Conservation (phyloP, 92 coral and sea anemone genomes). For the Umimayanthus chanpuru region DNA sequence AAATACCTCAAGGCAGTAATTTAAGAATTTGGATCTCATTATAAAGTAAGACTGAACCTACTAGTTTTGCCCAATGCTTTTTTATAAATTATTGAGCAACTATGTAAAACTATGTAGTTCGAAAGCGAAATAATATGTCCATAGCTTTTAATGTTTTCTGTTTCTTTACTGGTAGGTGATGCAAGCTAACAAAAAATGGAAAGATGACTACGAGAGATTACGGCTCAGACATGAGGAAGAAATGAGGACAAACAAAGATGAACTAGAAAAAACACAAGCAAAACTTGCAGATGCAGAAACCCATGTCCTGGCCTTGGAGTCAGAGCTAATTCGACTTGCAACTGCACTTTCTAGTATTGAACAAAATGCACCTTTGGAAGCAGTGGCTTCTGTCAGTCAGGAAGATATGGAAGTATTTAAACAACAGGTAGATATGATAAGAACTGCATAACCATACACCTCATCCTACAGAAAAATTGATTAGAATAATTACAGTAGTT, state of each 20-base stretch:
- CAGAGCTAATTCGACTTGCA: conserved; percentile 89
- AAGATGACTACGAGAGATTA: conserved; percentile 77
- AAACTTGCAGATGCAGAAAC: conserved; percentile 75
- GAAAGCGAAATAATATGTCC: background rate
- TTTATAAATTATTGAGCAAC: background rate
- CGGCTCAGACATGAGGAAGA: conserved; percentile 71
- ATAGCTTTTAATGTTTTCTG: background rate
- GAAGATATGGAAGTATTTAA: conserved; percentile 68
- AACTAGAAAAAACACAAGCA: conserved; percentile 63
- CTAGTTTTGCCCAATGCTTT: background rate
- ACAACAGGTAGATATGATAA: conserved; percentile 56
- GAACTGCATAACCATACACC: background rate
- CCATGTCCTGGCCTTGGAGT: conserved; percentile 81
- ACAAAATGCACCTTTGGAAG: conserved; percentile 25
- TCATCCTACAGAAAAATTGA: background rate
- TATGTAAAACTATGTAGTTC: no score
- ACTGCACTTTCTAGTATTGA: conserved; percentile 58
- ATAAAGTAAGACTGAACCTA: no score
- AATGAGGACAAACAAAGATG: conserved; percentile 62
- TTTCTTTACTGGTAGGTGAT: conserved; percentile 59
- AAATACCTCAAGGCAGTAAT: no score
- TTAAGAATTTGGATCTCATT: no score
- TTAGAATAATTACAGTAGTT: no score
- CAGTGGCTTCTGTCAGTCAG: conserved; percentile 18
- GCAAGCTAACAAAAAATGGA: conserved; percentile 84